Evolutionary conservation across 2,113 vertebrate species (phyloP).

Genomic region (Myocastor coypus): DNA sequence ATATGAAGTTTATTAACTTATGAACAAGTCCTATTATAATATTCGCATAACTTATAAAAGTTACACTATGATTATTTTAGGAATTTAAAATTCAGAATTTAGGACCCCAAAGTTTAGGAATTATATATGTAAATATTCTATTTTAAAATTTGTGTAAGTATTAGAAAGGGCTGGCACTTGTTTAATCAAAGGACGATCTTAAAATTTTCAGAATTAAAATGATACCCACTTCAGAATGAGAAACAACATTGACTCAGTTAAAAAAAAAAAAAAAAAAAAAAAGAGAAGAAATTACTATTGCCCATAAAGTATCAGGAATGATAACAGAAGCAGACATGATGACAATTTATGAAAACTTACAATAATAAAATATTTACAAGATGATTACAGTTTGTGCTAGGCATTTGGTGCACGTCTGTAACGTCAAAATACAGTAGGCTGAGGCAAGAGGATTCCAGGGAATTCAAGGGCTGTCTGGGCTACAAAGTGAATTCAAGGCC

Average conservation of each 20-base stretch:
- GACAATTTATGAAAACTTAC: background rate
- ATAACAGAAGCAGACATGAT: background rate
- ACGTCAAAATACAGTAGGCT: no score
- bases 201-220: conserved; percentile 45
- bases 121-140: conserved; percentile 53
- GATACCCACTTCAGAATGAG: background rate
- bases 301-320: background rate
- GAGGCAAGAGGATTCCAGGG: no score
- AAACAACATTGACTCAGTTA: conserved; percentile 13
- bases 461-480: no score
- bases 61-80: background rate
- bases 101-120: background rate
- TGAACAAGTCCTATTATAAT: background rate
- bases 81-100: conserved; percentile 48
- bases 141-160: conserved; percentile 31
- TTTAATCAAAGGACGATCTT: background rate
- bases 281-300: conserved; percentile 56
- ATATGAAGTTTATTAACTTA: background rate
- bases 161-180: background rate
- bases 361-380: conserved; percentile 25
- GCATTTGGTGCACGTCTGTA: no score
- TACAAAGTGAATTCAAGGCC: no score
- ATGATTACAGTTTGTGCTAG: background rate
- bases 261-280: background rate
- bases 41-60: background rate